Base-by-base conservation (phyloP, 2,888 invertebrate species). In the Oligia fasciuncula region DNA sequence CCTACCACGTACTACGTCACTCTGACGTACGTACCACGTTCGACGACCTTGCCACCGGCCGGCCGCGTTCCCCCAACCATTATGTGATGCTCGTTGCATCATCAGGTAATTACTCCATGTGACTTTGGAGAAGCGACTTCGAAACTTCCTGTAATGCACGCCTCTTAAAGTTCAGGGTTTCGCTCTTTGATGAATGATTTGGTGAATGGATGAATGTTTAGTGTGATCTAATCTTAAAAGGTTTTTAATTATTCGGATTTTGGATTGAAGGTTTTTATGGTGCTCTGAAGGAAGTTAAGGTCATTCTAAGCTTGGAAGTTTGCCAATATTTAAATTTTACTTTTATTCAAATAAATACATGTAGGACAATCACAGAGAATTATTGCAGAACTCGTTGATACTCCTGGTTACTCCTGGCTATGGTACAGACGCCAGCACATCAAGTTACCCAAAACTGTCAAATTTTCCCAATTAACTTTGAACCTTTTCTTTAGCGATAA, bases 21-120 rank as follows among this genome's bases (percentile, higher is more conserved):
- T 40, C 14, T 90, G 90, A 89, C 90, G 90, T 89, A 89, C 89
- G 90, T 88, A 77, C 13, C 54, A 29, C 51, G 63, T 67, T 66
- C 14, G 66, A 1, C 78, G 90, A 89, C 90, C 90, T 90, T 90
- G 89, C 69, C 76, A 68, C 29, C 80, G 80, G 77, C 73, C 68
- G 78, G 77, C 73, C 68, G 78, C 69, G 86, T 76, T 79, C 62
- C 73, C 78, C 60, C 67, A 29, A 62, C 19, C 79, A 77, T 73
- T 76, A 85, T 76, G 79, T 54, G 85, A 73, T 66, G 81, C 35
- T 73, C 81, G 54, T 82, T 87, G 85, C 85, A 85, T 85, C 87
- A 85, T 49, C 70, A 74, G 49, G 60, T 87, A 77, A 87, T 87
- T 80, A 76, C 80, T 65, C 85, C 82, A 76, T 81, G 85, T 85